phyloP scores from a whole-genome alignment of 2,797 vertebrate genomes.

The Enteromius radiatus region DNA sequence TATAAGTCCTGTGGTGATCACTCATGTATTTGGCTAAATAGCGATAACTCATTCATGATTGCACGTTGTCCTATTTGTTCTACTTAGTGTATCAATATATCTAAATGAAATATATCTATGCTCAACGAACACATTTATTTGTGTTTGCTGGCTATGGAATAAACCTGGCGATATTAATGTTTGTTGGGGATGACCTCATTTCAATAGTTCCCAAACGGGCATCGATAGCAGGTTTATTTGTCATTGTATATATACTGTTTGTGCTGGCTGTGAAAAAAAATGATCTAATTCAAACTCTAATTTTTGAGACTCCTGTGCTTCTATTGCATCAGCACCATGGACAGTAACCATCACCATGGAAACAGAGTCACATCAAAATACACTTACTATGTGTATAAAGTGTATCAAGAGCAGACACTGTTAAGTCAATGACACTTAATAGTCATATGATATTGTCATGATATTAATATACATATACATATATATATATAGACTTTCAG shows the following conservation, averaged over 20 bases:
- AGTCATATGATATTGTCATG: no score
- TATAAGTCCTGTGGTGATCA: conserved; percentile 22
- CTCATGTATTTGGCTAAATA: conserved; percentile 5
- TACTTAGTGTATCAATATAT: not conserved
- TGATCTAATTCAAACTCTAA: not conserved
- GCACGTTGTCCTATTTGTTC: not conserved
- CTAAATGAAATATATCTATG: not conserved
- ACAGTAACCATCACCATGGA: conserved; percentile 51
- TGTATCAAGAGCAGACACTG: not conserved
- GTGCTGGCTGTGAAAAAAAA: not conserved
- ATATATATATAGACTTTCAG: no score
- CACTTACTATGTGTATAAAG: no score
- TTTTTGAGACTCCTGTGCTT: conserved; percentile 8
- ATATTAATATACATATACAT: no score
- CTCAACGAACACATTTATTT: not conserved
- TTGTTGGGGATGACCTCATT: not conserved
- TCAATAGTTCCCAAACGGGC: not conserved
- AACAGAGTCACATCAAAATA: not conserved
- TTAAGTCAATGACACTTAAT: not conserved
- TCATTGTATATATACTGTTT: not conserved
- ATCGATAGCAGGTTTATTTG: not conserved
- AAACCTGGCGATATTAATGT: not conserved
- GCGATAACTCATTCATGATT: not conserved
- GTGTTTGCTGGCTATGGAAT: not conserved
- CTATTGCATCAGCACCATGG: conserved; percentile 59